Base-by-base conservation (phyloP, 1,140 invertebrate genomes). In the Ooceraea biroi region DNA sequence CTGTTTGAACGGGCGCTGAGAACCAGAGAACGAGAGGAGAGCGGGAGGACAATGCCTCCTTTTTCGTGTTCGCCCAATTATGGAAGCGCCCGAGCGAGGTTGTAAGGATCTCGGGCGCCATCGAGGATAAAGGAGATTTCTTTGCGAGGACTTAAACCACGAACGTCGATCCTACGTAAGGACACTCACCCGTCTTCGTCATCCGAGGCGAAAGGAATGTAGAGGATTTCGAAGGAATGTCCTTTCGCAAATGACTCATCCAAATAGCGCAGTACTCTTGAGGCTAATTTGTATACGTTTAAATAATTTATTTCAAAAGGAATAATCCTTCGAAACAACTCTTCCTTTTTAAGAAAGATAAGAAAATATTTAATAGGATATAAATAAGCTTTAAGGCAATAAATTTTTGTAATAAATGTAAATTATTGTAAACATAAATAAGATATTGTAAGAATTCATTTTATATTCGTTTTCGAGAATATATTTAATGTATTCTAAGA, bases 21-120 rank as follows among this genome's bases (percentile, higher is more conserved):
- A 44, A 58, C 41, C 12, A 19, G 22, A 8, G 44, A 66, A 25
- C 30, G n/a, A n/a, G 14, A 76, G 46, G 65, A 73, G 68, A 73
- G 48, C 61, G 52, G 80, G 74, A 78, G 57, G 85, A 85, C 72
- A 87, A 80, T 83, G 50, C 66, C 66, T 85, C 58, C 86, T 85
- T 89, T 84, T 86, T 88, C 84, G 84, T 27, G 30, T 77, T 83
- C 83, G 84, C 76, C 87, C 86, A 88, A 88, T 88, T 89, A 90
- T 84, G 61, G 84, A 80, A 85, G 76, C 82, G 76, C 66, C 74
- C 65, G 74, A 68, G 83, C 76, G 77, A 88, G 83, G 14, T 78
- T 82, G 74, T 85, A 58, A 77, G 86, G 27, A 80, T 85, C 77
- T 27, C 25, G 66, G 86, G 86, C 77, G 86, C 77, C 78, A 88